Evolutionary conservation across 2,888 invertebrate genomes (phyloP).

Genomic region (Stegana nigrithorax): DNA sequence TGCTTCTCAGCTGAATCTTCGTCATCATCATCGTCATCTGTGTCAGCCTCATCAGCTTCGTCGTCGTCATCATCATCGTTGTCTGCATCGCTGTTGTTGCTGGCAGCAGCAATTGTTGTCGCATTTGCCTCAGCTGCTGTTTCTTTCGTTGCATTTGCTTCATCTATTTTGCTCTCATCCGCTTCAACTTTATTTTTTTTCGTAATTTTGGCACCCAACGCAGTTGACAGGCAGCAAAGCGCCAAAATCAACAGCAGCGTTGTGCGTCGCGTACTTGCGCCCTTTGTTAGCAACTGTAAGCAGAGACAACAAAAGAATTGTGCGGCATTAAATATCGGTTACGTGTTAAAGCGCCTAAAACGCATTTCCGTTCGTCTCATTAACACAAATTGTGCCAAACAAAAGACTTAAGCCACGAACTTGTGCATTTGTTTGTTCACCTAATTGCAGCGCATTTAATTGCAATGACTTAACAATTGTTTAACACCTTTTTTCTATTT

Average conservation of each 20-base stretch:
- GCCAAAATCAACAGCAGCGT: conserved; percentile 44
- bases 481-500: neutral
- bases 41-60: conserved; percentile 30
- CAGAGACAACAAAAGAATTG: too few relatives aligned
- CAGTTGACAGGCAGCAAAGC: conserved; percentile 44
- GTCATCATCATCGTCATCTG: conserved; percentile 28
- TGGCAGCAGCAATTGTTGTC: conserved; percentile 28
- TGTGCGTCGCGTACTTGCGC: conserved; percentile 44
- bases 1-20: conserved; percentile 28
- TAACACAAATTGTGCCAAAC: conserved; percentile 28
- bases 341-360: conserved; percentile 24
- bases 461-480: conserved; percentile 6
- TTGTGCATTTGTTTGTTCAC: conserved; percentile 15
- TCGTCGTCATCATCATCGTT: conserved; percentile 32
- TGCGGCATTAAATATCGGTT: conserved; percentile 36
- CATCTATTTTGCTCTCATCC: conserved; percentile 33
- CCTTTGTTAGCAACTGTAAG: conserved; percentile 57
- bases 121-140: conserved; percentile 20
- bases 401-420: conserved; percentile 54
- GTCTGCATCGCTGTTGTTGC: conserved; percentile 28
- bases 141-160: conserved; percentile 28
- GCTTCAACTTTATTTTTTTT: conserved; percentile 35
- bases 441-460: neutral
- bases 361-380: conserved; percentile 50
- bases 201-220: conserved; percentile 48